Conservation (phyloP, 2,888 invertebrate genomes). For the Liodrosophila aerea region DNA sequence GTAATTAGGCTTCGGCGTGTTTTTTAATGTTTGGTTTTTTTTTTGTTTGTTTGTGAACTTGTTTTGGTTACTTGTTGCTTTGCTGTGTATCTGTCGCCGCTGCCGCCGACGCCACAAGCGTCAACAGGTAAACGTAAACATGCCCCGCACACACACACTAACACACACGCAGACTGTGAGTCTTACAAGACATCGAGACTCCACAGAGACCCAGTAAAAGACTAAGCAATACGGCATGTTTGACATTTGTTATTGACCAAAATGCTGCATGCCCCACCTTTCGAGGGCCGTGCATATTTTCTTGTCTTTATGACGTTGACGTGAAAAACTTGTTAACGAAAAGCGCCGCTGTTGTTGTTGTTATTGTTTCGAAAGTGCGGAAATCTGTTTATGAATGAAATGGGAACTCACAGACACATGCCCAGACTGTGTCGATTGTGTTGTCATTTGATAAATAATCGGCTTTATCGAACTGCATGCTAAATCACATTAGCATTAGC, state of each 20-base stretch:
- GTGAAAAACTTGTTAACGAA: slow-evolving; percentile 32
- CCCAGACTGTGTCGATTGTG: slow-evolving; percentile 47
- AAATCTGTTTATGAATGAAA: slow-evolving; percentile 69
- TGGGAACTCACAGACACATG: slow-evolving; percentile 15
- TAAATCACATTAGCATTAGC: slow-evolving; percentile 38
- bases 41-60: slow-evolving; percentile 59
- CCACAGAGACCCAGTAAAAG: slow-evolving; percentile 8
- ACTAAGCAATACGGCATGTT: slow-evolving; percentile 44
- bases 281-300: slow-evolving; percentile 39
- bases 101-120: slow-evolving; percentile 49
- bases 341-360: slow-evolving; percentile 20
- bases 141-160: slow-evolving; percentile 36
- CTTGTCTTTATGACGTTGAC: slow-evolving; percentile 23
- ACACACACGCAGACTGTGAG: slow-evolving; percentile 23
- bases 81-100: slow-evolving; percentile 37
- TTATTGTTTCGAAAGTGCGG: slow-evolving; percentile 51
- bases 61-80: slow-evolving; percentile 65
- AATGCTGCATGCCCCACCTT: slow-evolving; percentile 22
- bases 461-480: slow-evolving; percentile 33
- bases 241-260: slow-evolving; percentile 68
- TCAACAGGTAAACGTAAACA: slow-evolving; percentile 68
- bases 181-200: slow-evolving; percentile 34
- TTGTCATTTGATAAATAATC: slow-evolving; percentile 62
- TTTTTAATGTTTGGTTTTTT: slow-evolving; percentile 29
- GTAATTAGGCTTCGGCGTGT: slow-evolving; percentile 22